Base-by-base conservation (phyloP, 2,888 invertebrate species). In the Oligia strigilis region DNA sequence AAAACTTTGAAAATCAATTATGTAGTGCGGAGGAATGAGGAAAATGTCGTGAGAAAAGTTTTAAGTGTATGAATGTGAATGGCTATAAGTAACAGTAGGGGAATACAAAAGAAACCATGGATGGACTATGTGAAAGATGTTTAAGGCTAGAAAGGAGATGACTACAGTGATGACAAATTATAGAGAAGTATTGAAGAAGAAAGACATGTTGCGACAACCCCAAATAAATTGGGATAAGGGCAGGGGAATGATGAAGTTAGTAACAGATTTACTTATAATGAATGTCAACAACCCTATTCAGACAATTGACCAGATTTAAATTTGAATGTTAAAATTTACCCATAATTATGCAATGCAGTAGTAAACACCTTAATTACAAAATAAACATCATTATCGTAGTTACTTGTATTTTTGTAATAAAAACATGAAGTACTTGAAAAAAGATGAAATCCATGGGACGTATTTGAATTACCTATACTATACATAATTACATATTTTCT, bases 351-450 rank as follows among this genome's bases (percentile, higher is more conserved):
- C 46, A 66, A 73, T 65, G 58, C 49, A n/a, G 17, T 14, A 62
- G 49, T 58, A n/a, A 82, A 72, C 64, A 55, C 17, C 17, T 36
- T 55, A 82, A 81, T 72, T 67, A 81, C 66, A 62, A 67, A 76
- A 62, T 64, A 58, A 55, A 23, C 17, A 46, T 62, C 36, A 71
- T 60, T 52, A 80, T 29, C 36, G 65, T 55, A 36, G 17, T 36
- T 9, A 43, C 11, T 70, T 70, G 36, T 67, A 62, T 52, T 73
- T 43, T 11, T 65, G 9, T 75, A 40, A 70, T 40, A 40, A 64
- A 80, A 81, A 65, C 69, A 70, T 23, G 40, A n/a, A 36, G 9
- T 62, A 36, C 36, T 66, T 71, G 36, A 66, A 72, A 62, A 62
- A 80, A 8, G 6, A 58, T 2, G 58, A 65, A 71, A 64, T 14